These are phyloP conservation scores for Noctua pronuba DNA, from an alignment of 2,888 invertebrate species.

Conservation along the genomic window DNA sequence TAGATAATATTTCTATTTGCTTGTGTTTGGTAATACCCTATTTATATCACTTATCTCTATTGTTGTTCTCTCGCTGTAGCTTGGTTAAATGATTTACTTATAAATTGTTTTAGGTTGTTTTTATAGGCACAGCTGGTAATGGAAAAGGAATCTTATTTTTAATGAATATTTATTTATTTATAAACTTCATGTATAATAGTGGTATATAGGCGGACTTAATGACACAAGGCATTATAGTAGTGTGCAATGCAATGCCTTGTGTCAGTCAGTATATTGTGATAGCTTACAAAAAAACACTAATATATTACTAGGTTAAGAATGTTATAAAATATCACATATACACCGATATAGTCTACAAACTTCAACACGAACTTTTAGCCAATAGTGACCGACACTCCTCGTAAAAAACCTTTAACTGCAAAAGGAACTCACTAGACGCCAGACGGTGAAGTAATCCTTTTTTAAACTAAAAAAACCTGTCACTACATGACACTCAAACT, in stretches of 20 bases:
- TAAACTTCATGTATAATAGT: too few species aligned
- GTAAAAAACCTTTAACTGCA: slow-evolving; percentile 25
- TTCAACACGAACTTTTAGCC: background rate
- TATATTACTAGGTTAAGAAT: too few species aligned
- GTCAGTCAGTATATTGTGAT: too few species aligned
- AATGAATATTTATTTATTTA: background rate
- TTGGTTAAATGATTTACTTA: slow-evolving; percentile 30
- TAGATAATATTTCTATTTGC: slow-evolving; percentile 52
- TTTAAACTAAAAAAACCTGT: background rate
- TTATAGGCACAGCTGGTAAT: background rate
- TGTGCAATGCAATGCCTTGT: too few species aligned
- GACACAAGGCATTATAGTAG: too few species aligned
- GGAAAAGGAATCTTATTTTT: background rate
- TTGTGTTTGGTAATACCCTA: slow-evolving; percentile 54
- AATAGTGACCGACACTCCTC: background rate
- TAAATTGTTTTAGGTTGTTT: slow-evolving; percentile 22
- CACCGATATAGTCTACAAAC: background rate
- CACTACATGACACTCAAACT: background rate
- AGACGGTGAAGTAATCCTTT: background rate
- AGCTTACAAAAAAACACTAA: too few species aligned
- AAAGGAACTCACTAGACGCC: background rate
- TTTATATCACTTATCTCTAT: slow-evolving; percentile 56
- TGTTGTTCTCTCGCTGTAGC: slow-evolving; percentile 27
- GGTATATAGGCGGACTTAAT: too few species aligned
- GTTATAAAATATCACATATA: too few species aligned